These are phyloP conservation scores for Onychostruthus taczanowskii DNA, from an alignment of 2,113 vertebrate genomes.

Conservation along the genomic window DNA sequence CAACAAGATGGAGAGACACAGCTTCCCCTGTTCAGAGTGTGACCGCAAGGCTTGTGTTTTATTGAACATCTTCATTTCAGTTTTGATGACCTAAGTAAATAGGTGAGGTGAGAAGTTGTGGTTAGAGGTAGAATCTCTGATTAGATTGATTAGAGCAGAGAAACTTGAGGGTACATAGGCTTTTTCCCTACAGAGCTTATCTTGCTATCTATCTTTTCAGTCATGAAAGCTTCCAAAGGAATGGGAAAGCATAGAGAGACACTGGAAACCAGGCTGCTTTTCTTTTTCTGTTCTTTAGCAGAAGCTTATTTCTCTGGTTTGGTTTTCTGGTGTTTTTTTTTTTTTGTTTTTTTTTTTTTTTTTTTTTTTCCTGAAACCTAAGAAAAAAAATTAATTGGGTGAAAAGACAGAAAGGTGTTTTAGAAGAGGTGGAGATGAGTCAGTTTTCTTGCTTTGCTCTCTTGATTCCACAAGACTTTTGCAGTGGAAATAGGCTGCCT, in stretches of 20 bases:
- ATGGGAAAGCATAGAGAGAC: background rate
- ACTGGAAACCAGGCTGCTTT: background rate
- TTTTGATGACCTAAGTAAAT: background rate
- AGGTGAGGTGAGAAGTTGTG: background rate
- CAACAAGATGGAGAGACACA: background rate
- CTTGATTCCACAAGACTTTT: background rate
- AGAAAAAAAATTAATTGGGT: background rate
- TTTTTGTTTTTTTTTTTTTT: background rate
- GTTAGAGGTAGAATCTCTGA: background rate
- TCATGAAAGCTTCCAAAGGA: background rate
- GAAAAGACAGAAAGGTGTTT: background rate
- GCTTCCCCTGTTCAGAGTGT: background rate
- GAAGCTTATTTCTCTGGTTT: background rate
- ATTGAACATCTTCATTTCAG: background rate
- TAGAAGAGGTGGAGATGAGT: background rate
- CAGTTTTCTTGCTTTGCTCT: slow-evolving; percentile 22
- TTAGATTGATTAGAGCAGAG: background rate
- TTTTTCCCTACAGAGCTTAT: background rate
- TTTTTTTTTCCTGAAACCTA: background rate
- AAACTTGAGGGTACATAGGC: background rate
- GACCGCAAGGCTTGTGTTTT: background rate
- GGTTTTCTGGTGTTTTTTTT: background rate
- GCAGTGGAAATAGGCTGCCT: background rate
- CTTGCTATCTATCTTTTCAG: background rate
- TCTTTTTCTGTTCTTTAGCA: background rate